A percentile compares a stretch with the other conserved stretches of the same genome.
Conservation (phyloP, 1,140 invertebrate genomes). For the Euglossa dilemma region DNA sequence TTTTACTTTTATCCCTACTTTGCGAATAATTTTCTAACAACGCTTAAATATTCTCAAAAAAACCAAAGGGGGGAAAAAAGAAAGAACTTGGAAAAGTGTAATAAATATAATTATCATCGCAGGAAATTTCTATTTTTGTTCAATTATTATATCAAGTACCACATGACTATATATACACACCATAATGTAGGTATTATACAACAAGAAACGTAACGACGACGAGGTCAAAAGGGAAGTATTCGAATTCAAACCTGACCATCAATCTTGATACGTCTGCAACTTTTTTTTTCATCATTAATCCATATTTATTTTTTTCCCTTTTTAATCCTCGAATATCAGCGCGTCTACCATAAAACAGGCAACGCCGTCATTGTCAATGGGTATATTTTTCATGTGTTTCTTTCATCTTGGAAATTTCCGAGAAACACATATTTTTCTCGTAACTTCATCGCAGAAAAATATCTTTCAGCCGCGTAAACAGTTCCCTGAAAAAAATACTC, state of each 20-base stretch:
- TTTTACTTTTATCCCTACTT: neutral
- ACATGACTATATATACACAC: neutral
- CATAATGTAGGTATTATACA: neutral
- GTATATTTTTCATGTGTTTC: neutral
- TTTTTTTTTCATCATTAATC: neutral
- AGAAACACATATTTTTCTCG: neutral
- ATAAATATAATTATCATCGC: neutral
- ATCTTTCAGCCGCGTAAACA: neutral
- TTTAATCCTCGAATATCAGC: neutral
- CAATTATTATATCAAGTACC: neutral
- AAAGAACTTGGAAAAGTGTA: neutral
- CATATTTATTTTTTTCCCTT: neutral
- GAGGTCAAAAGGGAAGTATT: neutral
- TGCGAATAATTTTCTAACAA: neutral
- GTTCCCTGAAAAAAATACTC: neutral
- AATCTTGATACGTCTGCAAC: neutral
- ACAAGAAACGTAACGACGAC: neutral
- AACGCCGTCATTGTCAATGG: neutral
- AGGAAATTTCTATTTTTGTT: neutral
- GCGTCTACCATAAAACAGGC: neutral
- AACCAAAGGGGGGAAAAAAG: neutral
- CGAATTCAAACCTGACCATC: neutral
- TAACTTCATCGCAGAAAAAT: constrained; percentile 18
- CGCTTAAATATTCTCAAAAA: neutral
- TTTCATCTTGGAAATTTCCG: neutral